Base-by-base conservation (phyloP, 2,113 vertebrate genomes). In the Nothoprocta pentlandii region DNA sequence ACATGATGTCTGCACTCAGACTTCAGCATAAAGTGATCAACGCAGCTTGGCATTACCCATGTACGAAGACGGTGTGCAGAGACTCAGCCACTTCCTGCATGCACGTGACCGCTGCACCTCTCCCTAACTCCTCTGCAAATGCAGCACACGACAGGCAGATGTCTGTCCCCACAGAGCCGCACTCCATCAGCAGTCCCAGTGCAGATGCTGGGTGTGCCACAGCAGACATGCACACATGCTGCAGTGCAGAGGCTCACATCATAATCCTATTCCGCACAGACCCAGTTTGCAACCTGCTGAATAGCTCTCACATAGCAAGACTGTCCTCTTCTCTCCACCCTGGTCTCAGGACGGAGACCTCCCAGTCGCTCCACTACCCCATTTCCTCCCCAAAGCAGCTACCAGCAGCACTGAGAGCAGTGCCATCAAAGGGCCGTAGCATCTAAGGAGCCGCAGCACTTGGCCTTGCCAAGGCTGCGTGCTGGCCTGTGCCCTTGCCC, bases 21-120 rank as follows among this genome's bases (percentile, higher is more conserved):
- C 49, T 44, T 16, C 2, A 3, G 26, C 3, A 56, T 4, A 20
- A 61, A n/a, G n/a, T 2, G 22, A 34, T 49, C 74, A 14, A 13
- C 56, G 68, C 49, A 36, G 79, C 44, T 6, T 12, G 0, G n/a
- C n/a, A 39, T 23, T 59, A 30, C 17, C 23, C 9, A 0, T 0
- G 0, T 0, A 4, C 1, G 39, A 74, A 21, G 53, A 16, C 3
- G 34, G 7, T 4, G 14, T 9, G 61, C 69, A 44, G 66, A 69
- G n/a, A 44, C 36, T 8, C 51, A 12, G 66, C 12, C 9, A 0
- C 20, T n/a, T 56, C 39, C 58, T 71, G 53, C 2, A 8, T 34
- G 11, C 3, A 0, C 7, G 2, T 1, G 26, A n/a, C 16, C 1
- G 0, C 0, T 0, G 8, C 20, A 39, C 42, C 32, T 58, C 16